These are phyloP conservation scores for Loripinus fragilis DNA, from an alignment of 2,888 invertebrate species.

Conservation along the genomic window DNA sequence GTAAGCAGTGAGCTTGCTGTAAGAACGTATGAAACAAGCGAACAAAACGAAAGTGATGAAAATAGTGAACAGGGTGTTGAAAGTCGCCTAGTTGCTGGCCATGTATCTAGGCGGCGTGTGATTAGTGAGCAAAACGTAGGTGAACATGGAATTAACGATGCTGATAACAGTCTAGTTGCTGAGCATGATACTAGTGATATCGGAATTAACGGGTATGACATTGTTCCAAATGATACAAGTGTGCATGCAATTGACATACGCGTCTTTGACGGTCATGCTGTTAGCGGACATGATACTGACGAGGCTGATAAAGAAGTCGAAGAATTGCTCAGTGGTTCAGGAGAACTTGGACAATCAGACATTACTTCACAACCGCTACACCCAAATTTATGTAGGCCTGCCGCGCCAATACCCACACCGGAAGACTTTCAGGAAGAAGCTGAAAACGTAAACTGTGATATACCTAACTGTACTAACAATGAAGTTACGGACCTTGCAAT, in stretches of 20 bases:
- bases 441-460: neutral
- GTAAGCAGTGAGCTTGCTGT: no score
- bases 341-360: constrained; percentile 24
- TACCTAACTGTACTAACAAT: constrained; percentile 1
- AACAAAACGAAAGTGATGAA: neutral
- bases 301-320: constrained; percentile 62
- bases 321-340: constrained; percentile 42
- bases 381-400: constrained; percentile 40
- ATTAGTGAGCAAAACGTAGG: no score
- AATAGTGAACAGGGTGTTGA: no score
- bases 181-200: no score
- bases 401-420: constrained; percentile 43
- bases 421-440: neutral
- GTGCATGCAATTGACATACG: neutral
- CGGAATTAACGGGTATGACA: no score
- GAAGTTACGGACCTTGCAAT: neutral
- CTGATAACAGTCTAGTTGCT: no score
- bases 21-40: no score
- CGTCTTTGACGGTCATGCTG: neutral
- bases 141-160: constrained; percentile 12
- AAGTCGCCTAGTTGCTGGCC: no score
- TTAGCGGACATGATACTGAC: constrained; percentile 51
- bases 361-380: constrained; percentile 18
- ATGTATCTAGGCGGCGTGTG: no score
- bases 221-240: neutral